phyloP scores from a whole-genome alignment of 2,888 invertebrate genomes.

The Drosophila borealis region DNA sequence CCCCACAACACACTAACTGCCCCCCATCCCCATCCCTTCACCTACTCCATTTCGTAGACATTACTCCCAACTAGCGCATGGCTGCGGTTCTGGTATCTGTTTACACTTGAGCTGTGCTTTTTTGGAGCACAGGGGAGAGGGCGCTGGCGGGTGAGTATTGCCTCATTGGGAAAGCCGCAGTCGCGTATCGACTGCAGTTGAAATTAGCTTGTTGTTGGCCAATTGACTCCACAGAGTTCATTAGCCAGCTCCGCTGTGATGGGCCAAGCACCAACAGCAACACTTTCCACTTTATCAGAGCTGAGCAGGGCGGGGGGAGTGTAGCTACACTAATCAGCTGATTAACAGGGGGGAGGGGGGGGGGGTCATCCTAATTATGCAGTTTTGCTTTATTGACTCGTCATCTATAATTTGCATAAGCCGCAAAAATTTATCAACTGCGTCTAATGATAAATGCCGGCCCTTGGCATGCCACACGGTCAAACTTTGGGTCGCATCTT shows the following conservation, averaged over 20 bases:
- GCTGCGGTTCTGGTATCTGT: conserved; percentile 36
- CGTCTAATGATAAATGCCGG: conserved; percentile 41
- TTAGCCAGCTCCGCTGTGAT: conserved; percentile 28
- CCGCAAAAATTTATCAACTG: conserved; percentile 29
- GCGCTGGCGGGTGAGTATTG: background rate
- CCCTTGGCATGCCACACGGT: conserved; percentile 3
- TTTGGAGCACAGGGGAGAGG: background rate
- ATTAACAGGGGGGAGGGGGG: too few species aligned
- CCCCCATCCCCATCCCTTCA: too few species aligned
- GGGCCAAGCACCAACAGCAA: background rate
- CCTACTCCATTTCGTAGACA: background rate
- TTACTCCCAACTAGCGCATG: conserved; percentile 3
- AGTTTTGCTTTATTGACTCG: conserved; percentile 30
- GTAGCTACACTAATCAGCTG: too few species aligned
- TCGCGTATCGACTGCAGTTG: conserved; percentile 37
- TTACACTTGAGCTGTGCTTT: conserved; percentile 28
- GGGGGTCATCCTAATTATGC: conserved; percentile 50
- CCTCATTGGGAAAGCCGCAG: conserved; percentile 34
- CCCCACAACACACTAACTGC: background rate
- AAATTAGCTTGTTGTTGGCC: conserved; percentile 37
- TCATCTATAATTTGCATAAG: conserved; percentile 42
- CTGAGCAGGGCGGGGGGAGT: background rate
- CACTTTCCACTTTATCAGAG: conserved; percentile 51
- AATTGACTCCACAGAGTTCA: conserved; percentile 41
- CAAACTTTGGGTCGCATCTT: background rate